phyloP scores from a whole-genome alignment of 2,113 vertebrate genomes.

The Peucedramus taeniatus region DNA sequence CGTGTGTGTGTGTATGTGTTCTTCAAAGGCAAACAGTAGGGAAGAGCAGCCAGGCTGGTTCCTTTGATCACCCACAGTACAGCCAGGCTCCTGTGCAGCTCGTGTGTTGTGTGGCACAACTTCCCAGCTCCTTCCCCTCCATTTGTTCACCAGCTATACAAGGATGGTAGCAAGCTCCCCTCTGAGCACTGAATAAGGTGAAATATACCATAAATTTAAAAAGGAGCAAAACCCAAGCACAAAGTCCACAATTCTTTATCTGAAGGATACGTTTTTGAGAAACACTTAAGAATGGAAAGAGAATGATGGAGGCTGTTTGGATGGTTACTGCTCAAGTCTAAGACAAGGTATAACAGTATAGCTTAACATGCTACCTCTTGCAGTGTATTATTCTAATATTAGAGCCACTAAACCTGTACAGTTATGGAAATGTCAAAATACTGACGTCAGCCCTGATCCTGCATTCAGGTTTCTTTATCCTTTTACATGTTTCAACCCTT shows the following conservation, averaged over 20 bases:
- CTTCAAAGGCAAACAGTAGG: neutral
- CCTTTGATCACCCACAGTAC: neutral
- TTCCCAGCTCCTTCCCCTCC: neutral
- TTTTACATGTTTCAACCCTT: neutral
- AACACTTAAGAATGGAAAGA: neutral
- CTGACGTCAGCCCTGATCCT: neutral
- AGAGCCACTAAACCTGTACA: neutral
- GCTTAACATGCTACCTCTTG: neutral
- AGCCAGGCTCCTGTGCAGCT: neutral
- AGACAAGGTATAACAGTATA: neutral
- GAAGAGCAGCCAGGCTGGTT: neutral
- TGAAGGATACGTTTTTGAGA: neutral
- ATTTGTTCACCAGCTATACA: neutral
- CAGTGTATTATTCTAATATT: neutral
- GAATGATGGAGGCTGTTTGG: neutral
- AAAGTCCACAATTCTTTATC: neutral
- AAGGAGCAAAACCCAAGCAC: neutral
- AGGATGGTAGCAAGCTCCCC: neutral
- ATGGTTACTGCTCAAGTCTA: neutral
- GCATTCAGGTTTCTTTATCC: neutral
- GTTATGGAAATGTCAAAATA: neutral
- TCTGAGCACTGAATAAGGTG: neutral
- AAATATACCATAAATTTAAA: neutral
- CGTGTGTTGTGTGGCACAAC: neutral
- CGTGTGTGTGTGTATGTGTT: neutral